Conservation (phyloP, 2,888 invertebrate genomes). For the Sarcophaga rosellei region DNA sequence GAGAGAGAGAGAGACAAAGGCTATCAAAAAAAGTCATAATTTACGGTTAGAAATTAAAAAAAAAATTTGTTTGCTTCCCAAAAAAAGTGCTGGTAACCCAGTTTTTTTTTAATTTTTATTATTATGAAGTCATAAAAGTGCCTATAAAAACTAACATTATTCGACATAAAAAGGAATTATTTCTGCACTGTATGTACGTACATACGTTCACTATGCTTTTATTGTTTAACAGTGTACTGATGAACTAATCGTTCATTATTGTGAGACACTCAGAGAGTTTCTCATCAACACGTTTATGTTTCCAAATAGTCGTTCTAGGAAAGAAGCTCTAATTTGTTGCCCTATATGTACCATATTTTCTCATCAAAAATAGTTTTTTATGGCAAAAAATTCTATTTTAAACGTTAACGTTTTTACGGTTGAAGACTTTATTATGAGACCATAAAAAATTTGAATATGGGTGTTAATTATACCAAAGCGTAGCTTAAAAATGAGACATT, state of each 20-base stretch:
- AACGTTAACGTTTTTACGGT: too few relatives aligned
- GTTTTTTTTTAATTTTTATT: background rate
- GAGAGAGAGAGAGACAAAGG: too few relatives aligned
- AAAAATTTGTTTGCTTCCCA: too few relatives aligned
- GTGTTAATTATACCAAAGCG: too few relatives aligned
- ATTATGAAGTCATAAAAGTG: slow-evolving; percentile 3
- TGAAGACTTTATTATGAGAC: too few relatives aligned
- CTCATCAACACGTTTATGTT: slow-evolving; percentile 15
- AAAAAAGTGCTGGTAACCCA: slow-evolving; percentile 18
- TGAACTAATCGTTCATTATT: slow-evolving; percentile 3
- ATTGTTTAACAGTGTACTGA: slow-evolving; percentile 10
- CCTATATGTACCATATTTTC: background rate
- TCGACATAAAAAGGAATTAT: background rate
- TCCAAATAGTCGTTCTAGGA: background rate
- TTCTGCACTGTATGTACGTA: background rate
- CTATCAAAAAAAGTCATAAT: background rate
- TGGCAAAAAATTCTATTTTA: background rate
- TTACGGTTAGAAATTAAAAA: background rate
- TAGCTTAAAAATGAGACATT: too few relatives aligned
- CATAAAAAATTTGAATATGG: too few relatives aligned
- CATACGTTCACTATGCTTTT: background rate
- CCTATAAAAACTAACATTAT: background rate
- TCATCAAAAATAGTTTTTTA: background rate
- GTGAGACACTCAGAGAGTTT: background rate
- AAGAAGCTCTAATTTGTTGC: background rate